A percentile compares a stretch with the other conserved stretches of the same genome.
Evolutionary conservation across 2,113 vertebrate species (phyloP).

Genomic region (Vicugna pacos): DNA sequence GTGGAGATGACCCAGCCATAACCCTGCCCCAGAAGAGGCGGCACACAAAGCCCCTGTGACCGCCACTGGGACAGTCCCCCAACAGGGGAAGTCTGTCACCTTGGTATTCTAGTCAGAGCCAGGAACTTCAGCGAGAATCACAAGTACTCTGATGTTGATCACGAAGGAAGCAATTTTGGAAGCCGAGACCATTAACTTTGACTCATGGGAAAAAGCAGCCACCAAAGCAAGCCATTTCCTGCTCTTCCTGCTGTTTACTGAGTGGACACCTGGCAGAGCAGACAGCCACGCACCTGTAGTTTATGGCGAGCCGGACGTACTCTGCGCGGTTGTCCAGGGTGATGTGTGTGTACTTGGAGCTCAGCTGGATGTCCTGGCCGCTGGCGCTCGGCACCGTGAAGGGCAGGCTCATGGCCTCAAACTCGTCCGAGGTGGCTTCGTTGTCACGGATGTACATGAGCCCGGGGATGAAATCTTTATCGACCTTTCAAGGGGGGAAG

Average conservation of each 20-base stretch:
- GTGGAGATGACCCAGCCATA: no score
- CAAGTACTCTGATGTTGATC: background rate
- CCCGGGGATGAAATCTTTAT: slow-evolving; percentile 99
- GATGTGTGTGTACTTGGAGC: slow-evolving; percentile 97
- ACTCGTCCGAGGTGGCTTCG: slow-evolving; percentile 97
- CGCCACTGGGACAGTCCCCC: no score
- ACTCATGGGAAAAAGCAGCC: background rate
- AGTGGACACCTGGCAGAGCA: background rate
- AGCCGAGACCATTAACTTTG: background rate
- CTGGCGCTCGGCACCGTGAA: slow-evolving; percentile 98
- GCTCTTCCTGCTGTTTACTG: background rate
- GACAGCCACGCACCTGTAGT: slow-evolving; percentile 92
- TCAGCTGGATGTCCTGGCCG: slow-evolving; percentile 97
- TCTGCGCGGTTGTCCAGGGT: slow-evolving; percentile 96
- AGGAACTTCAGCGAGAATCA: background rate
- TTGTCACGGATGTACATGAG: slow-evolving; percentile 99
- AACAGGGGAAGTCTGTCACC: background rate
- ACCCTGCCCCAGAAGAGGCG: background rate
- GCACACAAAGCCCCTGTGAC: background rate
- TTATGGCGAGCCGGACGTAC: slow-evolving; percentile 97
- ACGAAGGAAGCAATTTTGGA: background rate
- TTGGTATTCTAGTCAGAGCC: background rate
- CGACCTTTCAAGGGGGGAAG: slow-evolving; percentile 89
- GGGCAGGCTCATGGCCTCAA: slow-evolving; percentile 97
- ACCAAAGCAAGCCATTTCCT: background rate